Evolutionary conservation across 2,888 invertebrate genomes (phyloP), one percentile per base, ranked within the genome.

Genomic region (Meiosimyza decipiens): DNA sequence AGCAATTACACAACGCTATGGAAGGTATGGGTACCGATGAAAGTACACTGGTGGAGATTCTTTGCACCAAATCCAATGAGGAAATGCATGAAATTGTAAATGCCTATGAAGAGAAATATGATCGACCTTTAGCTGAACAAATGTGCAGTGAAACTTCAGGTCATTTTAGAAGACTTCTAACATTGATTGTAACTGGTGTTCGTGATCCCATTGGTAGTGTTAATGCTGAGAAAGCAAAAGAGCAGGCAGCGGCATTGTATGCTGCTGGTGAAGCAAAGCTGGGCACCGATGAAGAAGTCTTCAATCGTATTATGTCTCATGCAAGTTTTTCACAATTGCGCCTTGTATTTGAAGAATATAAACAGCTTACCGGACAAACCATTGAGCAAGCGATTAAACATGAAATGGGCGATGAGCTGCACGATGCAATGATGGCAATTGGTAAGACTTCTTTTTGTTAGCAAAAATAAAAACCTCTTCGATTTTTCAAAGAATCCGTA

Each of bases 91-190:
- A 88, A 72, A 90, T 92, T 59, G 91, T 91, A 1, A 88, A 89
- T 15, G 88, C 90, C 5, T 93, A 92, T 79, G 91, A 92, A 83
- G 88, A 87, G 79, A 81, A 92, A 85, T 92, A 91, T 84, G 89
- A 90, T 78, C 89, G 91, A 1, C 91, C 91, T 0, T 84, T 94
- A 71, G 93, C 92, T 3, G 91, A 92, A 80, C 93, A 93, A 83
- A 90, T 94, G 87, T 91, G 91, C 81, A 91, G 91, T 64, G 94
- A 94, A 87, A 93, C 93, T 0, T 91, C 92, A 1, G 94, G 95
- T 0, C 91, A 94, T 87, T 93, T 95, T 87, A 90, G 94, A 12
- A 90, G 94, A 4, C 88, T 95, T 60, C 89, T 95, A 22, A 92
- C 94, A 0, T 89, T 94, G 75, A 91, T 93, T 73, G 89, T 92